phyloP scores from a whole-genome alignment of 2,797 vertebrate genomes.

The Sebastolobus altivelis region DNA sequence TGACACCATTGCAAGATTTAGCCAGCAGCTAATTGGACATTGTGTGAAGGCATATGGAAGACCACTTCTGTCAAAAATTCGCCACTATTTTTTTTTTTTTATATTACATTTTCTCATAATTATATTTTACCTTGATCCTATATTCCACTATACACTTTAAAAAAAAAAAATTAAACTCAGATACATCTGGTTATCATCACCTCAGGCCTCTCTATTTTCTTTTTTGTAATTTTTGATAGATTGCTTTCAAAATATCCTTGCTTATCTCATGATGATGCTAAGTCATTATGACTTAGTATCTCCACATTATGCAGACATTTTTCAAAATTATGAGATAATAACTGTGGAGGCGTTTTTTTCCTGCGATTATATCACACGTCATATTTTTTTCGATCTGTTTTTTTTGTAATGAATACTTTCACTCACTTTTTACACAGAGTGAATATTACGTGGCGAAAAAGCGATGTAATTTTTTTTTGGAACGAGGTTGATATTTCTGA shows the following conservation, averaged over 20 bases:
- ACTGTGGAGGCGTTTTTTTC: too few relatives aligned
- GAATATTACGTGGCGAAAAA: too few relatives aligned
- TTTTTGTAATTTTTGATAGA: background rate
- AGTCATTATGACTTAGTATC: background rate
- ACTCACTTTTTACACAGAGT: too few relatives aligned
- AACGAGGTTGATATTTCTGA: too few relatives aligned
- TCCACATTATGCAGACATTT: background rate
- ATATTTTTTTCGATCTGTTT: too few relatives aligned
- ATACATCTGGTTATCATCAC: background rate
- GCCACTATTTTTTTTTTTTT: background rate
- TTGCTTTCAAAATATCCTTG: background rate
- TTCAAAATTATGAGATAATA: background rate
- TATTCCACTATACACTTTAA: background rate
- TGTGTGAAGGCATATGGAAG: background rate
- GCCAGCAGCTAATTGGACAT: background rate
- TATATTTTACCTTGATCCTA: background rate
- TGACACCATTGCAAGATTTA: background rate
- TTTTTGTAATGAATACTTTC: too few relatives aligned
- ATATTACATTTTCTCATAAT: background rate
- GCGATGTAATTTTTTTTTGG: too few relatives aligned
- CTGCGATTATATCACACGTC: too few relatives aligned
- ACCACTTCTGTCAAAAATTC: background rate
- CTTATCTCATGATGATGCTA: background rate
- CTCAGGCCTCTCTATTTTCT: background rate
- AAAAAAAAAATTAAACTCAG: background rate